Percentiles rank a stretch among this genome's conserved stretches.
Evolutionary conservation across 2,797 vertebrate genomes (phyloP).

Genomic region (Lemur catta): DNA sequence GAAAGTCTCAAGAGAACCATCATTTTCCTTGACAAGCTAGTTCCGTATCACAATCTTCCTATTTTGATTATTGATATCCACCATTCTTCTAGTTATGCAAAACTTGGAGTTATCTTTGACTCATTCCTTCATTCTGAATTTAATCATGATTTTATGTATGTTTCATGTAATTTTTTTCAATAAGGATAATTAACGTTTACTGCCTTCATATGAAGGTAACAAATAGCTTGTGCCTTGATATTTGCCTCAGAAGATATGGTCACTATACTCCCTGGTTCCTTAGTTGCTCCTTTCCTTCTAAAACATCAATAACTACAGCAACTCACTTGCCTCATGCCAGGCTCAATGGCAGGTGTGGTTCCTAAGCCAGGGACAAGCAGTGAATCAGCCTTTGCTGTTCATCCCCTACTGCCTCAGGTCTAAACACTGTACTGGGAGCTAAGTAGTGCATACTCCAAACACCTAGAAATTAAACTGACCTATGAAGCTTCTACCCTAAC

Average conservation of each 20-base stretch:
- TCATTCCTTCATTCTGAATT: background rate
- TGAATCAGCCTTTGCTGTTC: background rate
- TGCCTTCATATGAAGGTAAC: background rate
- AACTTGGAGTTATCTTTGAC: background rate
- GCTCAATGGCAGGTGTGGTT: background rate
- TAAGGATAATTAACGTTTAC: background rate
- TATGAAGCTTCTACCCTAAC: background rate
- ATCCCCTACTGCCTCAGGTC: background rate
- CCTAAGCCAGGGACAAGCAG: background rate
- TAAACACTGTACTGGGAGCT: background rate
- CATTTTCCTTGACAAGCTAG: background rate
- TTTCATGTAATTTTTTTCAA: background rate
- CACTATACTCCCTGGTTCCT: background rate
- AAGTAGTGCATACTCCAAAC: background rate
- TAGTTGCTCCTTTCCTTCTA: background rate
- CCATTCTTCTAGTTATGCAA: background rate
- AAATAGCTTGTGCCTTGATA: background rate
- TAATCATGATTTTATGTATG: background rate
- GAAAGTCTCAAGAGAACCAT: background rate
- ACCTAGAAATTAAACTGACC: background rate
- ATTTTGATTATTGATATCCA: background rate
- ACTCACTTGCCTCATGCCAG: background rate
- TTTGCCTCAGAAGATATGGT: background rate
- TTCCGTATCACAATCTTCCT: background rate
- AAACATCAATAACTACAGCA: background rate